A percentile compares a stretch with the other conserved stretches of the same genome.
Conservation (phyloP, 2,113 vertebrate species). For the Symphodus melops region DNA sequence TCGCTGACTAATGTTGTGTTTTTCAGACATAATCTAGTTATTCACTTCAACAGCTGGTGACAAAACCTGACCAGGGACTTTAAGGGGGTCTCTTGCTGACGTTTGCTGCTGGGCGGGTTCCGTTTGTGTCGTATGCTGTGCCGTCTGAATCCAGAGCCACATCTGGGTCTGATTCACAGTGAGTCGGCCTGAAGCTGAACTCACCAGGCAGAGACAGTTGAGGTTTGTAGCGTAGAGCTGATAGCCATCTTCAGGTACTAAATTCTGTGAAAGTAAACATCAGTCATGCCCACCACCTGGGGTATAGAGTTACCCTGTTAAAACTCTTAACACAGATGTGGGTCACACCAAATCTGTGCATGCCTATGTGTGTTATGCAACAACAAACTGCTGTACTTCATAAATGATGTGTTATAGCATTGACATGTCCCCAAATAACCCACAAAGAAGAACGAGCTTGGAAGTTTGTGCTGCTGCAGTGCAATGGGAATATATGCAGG, state of each 20-base stretch:
- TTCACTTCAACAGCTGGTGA: conserved; percentile 41
- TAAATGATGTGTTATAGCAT: conserved; percentile 27
- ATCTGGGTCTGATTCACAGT: conserved; percentile 72
- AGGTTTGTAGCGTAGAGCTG: background rate
- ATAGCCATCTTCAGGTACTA: conserved; percentile 14
- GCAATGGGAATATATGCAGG: background rate
- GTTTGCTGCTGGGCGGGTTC: conserved; percentile 46
- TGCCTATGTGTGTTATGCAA: conserved; percentile 31
- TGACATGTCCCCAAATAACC: background rate
- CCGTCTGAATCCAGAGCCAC: conserved; percentile 47
- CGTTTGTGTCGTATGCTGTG: conserved; percentile 5
- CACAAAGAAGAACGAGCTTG: background rate
- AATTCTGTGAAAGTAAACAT: conserved; percentile 40
- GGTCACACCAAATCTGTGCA: conserved; percentile 28
- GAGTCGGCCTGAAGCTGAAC: conserved; percentile 67
- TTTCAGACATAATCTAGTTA: conserved; percentile 6
- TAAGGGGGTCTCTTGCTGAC: conserved; percentile 34
- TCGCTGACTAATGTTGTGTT: conserved; percentile 23
- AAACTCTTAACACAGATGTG: conserved; percentile 19
- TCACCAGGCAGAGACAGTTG: conserved; percentile 2
- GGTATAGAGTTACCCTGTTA: conserved; percentile 28
- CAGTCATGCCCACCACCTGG: conserved; percentile 19
- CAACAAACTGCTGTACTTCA: conserved; percentile 18
- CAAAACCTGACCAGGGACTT: conserved; percentile 35
- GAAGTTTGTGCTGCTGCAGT: background rate